phyloP scores from a whole-genome alignment of 2,797 vertebrate species.

The Poliocrania exsul region DNA sequence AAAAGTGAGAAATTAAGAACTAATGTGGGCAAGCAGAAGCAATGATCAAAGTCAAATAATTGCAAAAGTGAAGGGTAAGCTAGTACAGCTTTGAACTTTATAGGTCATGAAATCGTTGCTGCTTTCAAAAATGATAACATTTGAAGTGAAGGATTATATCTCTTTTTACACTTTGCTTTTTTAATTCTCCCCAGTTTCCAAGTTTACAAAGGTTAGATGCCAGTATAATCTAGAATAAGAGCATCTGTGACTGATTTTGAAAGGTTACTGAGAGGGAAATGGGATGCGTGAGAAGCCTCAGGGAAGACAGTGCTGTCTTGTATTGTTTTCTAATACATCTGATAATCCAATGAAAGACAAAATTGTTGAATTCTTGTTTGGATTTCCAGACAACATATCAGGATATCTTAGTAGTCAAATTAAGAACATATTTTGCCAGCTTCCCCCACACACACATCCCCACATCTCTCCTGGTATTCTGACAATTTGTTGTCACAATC shows the following conservation, averaged over 20 bases:
- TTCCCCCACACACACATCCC: too few species aligned
- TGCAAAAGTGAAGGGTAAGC: background rate
- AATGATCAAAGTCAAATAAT: background rate
- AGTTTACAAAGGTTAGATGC: constrained; percentile 74
- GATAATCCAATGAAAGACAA: background rate
- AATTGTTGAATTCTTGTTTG: background rate
- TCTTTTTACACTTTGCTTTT: constrained; percentile 56
- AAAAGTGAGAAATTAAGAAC: background rate
- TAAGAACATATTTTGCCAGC: background rate
- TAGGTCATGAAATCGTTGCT: constrained; percentile 37
- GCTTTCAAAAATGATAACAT: constrained; percentile 39
- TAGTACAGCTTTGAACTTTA: constrained; percentile 58
- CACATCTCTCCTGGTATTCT: background rate
- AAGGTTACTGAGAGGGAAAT: constrained; percentile 69
- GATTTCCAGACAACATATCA: background rate
- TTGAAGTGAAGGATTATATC: constrained; percentile 60
- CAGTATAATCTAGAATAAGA: constrained; percentile 68
- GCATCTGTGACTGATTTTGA: constrained; percentile 64
- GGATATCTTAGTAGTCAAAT: background rate
- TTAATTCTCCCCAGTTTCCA: constrained; percentile 44
- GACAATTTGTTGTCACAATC: background rate
- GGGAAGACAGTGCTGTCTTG: background rate
- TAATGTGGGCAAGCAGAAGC: background rate
- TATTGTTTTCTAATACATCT: constrained; percentile 21
- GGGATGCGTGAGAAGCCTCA: background rate